Evolutionary conservation across 2,797 vertebrate genomes (phyloP), one percentile per base, ranked within the genome.

Genomic region (Melanotaenia nigrans): DNA sequence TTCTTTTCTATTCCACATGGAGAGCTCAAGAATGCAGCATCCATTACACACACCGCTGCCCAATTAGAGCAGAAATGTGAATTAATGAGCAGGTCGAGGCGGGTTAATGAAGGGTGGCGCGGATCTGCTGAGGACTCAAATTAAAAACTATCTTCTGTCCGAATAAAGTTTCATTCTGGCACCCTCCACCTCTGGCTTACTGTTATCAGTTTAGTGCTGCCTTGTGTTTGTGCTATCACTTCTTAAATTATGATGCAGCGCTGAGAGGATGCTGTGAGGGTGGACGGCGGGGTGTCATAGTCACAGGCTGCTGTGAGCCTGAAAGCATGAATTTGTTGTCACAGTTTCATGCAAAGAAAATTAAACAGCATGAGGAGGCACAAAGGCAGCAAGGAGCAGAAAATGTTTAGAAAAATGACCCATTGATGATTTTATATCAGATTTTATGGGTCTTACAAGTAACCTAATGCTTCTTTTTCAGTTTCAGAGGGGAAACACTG

Each of bases 41-140:
- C 70, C 53, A 35, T 73, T 70, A 77, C 68, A 78, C 83, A 77
- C 79, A 38, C 70, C 12, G n/a, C 53, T 24, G 24, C 35, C 75
- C 81, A 88, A 87, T 87, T 88, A 86, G 80, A 78, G 73, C 76
- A 45, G 65, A 63, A 70, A 79, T 77, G 78, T 81, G 84, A 86
- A 84, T 87, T 88, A 90, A 89, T 82, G 79, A 85, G 79, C 78
- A 62, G 89, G 78, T 87, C 82, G 28, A 51, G 63, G 71, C 75
- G 25, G 81, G 85, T 87, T 88, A 89, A 90, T 83, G 82, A 87
- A 82, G 83, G 87, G 83, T 84, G 83, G 54, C 58, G 54, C 68
- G 59, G 73, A 81, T 84, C 71, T 83, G 82, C 85, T 82, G 76
- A 82, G 74, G 75, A 73, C 78, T 85, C 64, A 79, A 84, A 91